Evolutionary conservation across 1,140 invertebrate genomes (phyloP).

Genomic region (Ostrea denselamellosa): DNA sequence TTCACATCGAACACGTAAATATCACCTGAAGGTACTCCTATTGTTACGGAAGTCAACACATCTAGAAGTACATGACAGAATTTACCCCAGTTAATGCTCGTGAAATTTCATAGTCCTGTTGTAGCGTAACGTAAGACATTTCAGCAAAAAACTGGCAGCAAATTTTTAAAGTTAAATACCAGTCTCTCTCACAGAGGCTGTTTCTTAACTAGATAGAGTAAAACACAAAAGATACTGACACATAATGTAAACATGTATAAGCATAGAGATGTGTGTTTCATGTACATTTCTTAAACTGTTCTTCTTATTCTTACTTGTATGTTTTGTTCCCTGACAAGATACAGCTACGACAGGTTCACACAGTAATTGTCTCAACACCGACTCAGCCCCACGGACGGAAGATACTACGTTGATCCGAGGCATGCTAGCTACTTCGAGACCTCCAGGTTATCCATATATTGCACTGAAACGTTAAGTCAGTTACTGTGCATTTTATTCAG

Average conservation of each 20-base stretch:
- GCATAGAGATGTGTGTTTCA: too few species aligned
- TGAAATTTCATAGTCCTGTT: too few species aligned
- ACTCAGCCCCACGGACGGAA: not conserved
- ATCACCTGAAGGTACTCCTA: conserved; percentile 53
- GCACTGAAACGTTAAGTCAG: not conserved
- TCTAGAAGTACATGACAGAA: conserved; percentile 42
- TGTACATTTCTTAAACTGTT: too few species aligned
- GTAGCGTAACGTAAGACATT: too few species aligned
- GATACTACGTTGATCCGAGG: conserved; percentile 27
- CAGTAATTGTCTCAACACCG: conserved; percentile 8
- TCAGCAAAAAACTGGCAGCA: too few species aligned
- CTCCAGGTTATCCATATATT: not conserved
- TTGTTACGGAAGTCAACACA: conserved; percentile 43
- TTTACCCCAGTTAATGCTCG: not conserved
- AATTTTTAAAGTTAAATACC: too few species aligned
- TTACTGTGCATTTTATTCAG: not conserved
- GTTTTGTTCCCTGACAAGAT: not conserved
- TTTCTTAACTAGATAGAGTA: too few species aligned
- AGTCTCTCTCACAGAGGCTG: too few species aligned
- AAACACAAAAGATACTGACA: too few species aligned
- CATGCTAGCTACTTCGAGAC: not conserved
- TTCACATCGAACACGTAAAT: conserved; percentile 62
- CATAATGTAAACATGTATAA: too few species aligned
- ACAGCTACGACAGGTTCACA: conserved; percentile 33
- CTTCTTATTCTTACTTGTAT: not conserved